Base-by-base conservation (phyloP, 2,888 invertebrate species). In the Ephialtes manifestator region DNA sequence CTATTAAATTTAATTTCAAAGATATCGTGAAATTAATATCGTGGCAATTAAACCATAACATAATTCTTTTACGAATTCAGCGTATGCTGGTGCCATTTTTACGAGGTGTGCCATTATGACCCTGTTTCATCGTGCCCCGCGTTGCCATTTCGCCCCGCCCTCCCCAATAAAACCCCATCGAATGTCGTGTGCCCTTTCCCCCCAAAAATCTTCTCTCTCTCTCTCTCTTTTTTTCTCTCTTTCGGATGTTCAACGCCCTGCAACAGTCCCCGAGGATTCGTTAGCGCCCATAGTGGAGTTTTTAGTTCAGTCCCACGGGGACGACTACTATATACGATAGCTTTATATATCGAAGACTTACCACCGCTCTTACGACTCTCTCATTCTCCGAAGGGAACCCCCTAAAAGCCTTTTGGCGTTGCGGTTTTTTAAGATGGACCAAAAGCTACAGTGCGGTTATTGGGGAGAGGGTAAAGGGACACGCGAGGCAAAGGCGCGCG, bases 341-440 rank as follows among this genome's bases (percentile, higher is more conserved):
- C 89, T 89, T 89, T 91, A 89, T 91, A 90, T 90, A 91, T 91
- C 92, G 91, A 90, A 91, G 91, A 91, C 90, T 91, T 88, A 82
- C 87, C 86, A 83, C 83, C 86, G 87, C 88, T 89, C 88, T 75
- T 72, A 75, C 74, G 43, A 39, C 77, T 51, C 74, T 78, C 68
- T 84, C 48, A 48, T 53, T 53, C 65, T 60, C 87, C 89, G 88
- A 89, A 71, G 78, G 46, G 78, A 81, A 60, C 71, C 74, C 70
- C 81, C 89, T 92, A 91, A 92, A 92, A 92, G 92, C 92, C 92
- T 92, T 90, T 89, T 89, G 87, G 84, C 89, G 89, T 90, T 89
- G 88, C 88, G 90, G 89, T 90, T 90, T 89, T 89, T 88, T 88
- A 88, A 89, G 89, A 89, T 88, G 86, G 87, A 87, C 85, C 82